Base-by-base conservation (phyloP, 2,797 vertebrate species). In the Lacerta bilineata region DNA sequence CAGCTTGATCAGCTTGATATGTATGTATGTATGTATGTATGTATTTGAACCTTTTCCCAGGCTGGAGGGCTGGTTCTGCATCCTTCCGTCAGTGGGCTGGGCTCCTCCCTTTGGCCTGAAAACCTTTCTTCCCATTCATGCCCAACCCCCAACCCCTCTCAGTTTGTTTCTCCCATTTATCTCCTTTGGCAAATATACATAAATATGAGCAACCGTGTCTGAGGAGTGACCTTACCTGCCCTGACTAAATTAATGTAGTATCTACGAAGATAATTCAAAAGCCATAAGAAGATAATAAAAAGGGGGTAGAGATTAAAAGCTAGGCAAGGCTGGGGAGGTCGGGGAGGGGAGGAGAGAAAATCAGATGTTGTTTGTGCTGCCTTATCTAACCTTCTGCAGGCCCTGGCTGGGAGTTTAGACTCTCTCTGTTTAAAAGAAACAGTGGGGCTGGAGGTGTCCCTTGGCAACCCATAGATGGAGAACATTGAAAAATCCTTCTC, bases 181-280 rank as follows among this genome's bases (percentile, higher is more conserved):
- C 93, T 93, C 93, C 83, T 87, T 92, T 86, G 75, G 79, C 64
- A 91, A 94, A 93, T 93, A 94, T 89, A 92, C 87, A 94, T 95
- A 94, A 95, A 89, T 91, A 93, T 79, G 92, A 95, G 92, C 88
- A 87, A 92, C 87, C 91, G 83, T 95, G 95, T 95, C 96, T 96
- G 89, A 13, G 43, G 64, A 15, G 83, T 55, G 91, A 96, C 96
- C 96, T 96, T 95, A 94, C 95, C 96, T 95, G 96, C 96, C 96
- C 96, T 96, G 93, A 96, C 95, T 95, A 95, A 96, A 95, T 95
- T 95, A 96, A 96, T 95, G 94, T 95, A 93, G 96, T 95, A 95
- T 96, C 97, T 95, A 95, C 91, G 96, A 93, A 97, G 96, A 97
- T 97, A 96, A 97, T 96, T 96, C 96, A 93, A 95, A 96, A 96